Percentiles rank a stretch among this genome's conserved stretches.
Evolutionary conservation across 1,140 invertebrate species (phyloP).

Genomic region (Brachionus koreanus): DNA sequence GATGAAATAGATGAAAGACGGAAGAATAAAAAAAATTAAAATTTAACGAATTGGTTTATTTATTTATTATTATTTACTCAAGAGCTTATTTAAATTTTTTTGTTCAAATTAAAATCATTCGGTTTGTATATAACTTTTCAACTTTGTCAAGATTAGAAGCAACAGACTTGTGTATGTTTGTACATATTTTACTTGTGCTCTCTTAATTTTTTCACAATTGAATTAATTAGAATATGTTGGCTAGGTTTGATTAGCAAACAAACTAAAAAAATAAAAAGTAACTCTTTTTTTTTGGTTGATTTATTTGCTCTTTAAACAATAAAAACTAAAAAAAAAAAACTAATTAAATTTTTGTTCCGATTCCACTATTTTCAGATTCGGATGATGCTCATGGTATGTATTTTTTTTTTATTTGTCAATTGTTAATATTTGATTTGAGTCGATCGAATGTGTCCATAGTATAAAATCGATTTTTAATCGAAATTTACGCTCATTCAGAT

Average conservation of each 20-base stretch:
- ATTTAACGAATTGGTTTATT: background rate
- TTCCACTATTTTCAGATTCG: background rate
- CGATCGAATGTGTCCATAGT: background rate
- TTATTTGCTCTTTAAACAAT: background rate
- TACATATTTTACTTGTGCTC: background rate
- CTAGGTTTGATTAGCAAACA: background rate
- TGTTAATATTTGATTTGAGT: background rate
- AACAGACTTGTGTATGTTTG: background rate
- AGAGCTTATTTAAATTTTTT: background rate
- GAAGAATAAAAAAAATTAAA: background rate
- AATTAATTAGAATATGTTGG: conserved; percentile 1
- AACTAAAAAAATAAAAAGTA: background rate
- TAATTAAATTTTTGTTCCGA: conserved; percentile 9
- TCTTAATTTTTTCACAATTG: background rate
- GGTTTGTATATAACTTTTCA: background rate
- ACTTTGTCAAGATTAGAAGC: conserved; percentile 1
- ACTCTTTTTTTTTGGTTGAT: background rate
- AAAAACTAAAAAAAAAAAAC: background rate
- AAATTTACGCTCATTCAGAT: background rate
- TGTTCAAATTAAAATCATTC: background rate
- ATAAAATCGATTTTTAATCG: conserved; percentile 9
- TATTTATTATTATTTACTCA: conserved; percentile 1
- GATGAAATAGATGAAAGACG: background rate
- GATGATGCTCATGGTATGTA: background rate
- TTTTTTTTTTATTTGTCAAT: background rate